Evolutionary conservation across 2,113 vertebrate genomes (phyloP), one percentile per base, ranked within the genome.

Genomic region (Corydoras maculifer): DNA sequence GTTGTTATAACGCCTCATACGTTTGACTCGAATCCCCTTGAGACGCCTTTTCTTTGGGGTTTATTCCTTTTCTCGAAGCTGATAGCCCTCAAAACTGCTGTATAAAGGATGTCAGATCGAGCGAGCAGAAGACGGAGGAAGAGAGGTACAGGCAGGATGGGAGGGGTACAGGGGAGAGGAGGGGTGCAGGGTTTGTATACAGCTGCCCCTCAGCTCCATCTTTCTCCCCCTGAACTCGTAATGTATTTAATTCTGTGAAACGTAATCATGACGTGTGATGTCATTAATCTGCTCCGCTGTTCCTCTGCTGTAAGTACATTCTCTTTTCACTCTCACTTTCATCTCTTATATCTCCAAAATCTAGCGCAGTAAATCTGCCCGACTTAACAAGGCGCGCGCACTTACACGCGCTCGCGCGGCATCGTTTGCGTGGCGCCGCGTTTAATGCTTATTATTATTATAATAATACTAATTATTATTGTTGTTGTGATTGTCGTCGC

Each of bases 221-320:
- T 91, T 90, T 89, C 83, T 86, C 86, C 82, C 87, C 87, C 61
- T 57, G 13, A 88, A 88, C 88, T 89, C 89, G 88, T 91, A 90
- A 91, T 91, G 90, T 90, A 89, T 91, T 90, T 90, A 91, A 91
- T 91, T 91, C 89, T 87, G 88, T 88, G 87, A 88, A 90, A 90
- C 90, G 90, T 90, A 91, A 91, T 90, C 88, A 91, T 91, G 90
- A 91, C 90, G 90, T 90, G 89, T 89, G 82, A 84, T 87, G 88
- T 88, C 88, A 90, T 90, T 91, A 91, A 91, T 91, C 90, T 89
- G 80, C 85, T 88, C 89, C 88, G 88, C 88, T 87, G 88, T 4
- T 9, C 12, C 88, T 89, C 88, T 89, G 87, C 88, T 86, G 90
- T 91, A 90, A 91, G 90, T 91, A 91, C 90, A 87, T 84, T 81